A percentile compares a stretch with the other conserved stretches of the same genome.
phyloP scores from a whole-genome alignment of 2,797 vertebrate genomes.

The Tragelaphus oryx region DNA sequence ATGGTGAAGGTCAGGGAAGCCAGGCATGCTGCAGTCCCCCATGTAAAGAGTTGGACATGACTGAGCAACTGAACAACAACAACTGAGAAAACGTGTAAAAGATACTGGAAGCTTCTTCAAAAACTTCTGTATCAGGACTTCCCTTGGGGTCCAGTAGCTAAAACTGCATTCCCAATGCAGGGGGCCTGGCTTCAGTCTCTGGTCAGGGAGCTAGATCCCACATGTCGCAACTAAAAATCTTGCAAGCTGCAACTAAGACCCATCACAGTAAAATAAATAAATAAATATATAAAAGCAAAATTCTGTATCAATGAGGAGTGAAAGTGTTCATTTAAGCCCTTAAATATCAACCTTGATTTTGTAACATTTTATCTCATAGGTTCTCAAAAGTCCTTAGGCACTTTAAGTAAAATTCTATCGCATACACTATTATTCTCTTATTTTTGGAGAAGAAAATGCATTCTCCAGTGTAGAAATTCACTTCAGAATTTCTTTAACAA shows the following conservation, averaged over 20 bases:
- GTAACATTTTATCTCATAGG: not conserved
- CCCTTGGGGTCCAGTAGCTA: not conserved
- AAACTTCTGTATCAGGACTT: not conserved
- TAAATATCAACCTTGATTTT: not conserved
- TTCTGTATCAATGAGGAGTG: not conserved
- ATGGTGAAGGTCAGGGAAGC: not conserved
- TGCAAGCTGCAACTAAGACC: not conserved
- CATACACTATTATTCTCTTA: not conserved
- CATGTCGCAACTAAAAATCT: not conserved
- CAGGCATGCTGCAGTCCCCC: not conserved
- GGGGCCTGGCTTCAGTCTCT: not conserved
- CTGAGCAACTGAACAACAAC: not conserved
- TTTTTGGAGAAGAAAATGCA: not conserved
- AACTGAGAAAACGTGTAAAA: not conserved
- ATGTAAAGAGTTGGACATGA: not conserved
- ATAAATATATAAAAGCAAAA: not conserved
- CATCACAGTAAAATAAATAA: not conserved
- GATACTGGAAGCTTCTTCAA: not conserved
- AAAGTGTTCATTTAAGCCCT: constrained; percentile 3
- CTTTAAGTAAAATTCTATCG: not conserved
- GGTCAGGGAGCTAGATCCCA: not conserved
- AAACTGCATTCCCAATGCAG: not conserved
- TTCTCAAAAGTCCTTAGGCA: not conserved
- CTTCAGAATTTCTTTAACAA: constrained; percentile 1
- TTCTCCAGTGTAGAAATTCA: not conserved